phyloP scores from a whole-genome alignment of 2,797 vertebrate genomes.

The Sparidentex hasta region DNA sequence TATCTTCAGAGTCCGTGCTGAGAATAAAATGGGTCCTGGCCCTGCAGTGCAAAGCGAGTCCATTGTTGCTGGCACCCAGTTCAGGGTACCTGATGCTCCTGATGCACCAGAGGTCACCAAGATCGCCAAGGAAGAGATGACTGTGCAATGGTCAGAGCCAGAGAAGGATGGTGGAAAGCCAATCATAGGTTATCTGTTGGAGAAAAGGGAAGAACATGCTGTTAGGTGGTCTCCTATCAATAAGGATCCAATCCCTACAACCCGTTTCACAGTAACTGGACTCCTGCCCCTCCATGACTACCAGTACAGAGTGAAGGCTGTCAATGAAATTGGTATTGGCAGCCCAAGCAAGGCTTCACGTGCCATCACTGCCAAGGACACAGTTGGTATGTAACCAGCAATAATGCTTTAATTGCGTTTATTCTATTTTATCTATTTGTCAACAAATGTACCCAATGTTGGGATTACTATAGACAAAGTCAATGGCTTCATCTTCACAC shows the following conservation, averaged over 20 bases:
- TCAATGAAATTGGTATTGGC: conserved; percentile 96
- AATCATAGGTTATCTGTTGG: conserved; percentile 95
- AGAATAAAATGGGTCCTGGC: conserved; percentile 99
- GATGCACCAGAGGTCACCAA: conserved; percentile 94
- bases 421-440: not conserved
- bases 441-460: not conserved
- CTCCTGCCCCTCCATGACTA: conserved; percentile 96
- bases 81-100: conserved; percentile 91
- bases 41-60: conserved; percentile 94
- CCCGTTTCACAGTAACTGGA: conserved; percentile 92
- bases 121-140: conserved; percentile 96
- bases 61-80: conserved; percentile 94
- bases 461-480: not conserved
- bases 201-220: conserved; percentile 94
- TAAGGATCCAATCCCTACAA: conserved; percentile 91
- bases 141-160: conserved; percentile 94
- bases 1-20: conserved; percentile 96
- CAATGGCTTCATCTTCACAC: not conserved
- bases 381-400: conserved; percentile 89
- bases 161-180: conserved; percentile 96
- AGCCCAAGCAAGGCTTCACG: conserved; percentile 94
- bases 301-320: conserved; percentile 97
- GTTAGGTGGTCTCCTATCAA: conserved; percentile 94
- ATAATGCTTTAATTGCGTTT: conserved; percentile 1
- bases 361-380: conserved; percentile 93